Evolutionary conservation across 2,113 vertebrate species (phyloP).

Genomic region (Cardinalis cardinalis): DNA sequence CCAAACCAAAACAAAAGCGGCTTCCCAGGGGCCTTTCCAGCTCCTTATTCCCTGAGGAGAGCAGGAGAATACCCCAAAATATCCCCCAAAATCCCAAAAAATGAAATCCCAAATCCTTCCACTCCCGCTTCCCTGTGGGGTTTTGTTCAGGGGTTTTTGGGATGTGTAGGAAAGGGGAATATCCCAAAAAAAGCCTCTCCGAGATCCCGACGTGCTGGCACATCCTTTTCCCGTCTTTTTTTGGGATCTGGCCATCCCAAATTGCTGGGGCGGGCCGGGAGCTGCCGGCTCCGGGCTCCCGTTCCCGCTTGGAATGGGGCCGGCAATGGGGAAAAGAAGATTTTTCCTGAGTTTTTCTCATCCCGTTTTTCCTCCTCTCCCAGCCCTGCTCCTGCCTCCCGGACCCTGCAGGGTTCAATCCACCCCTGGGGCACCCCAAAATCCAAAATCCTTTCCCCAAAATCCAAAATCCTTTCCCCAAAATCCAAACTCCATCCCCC

Average conservation of each 20-base stretch:
- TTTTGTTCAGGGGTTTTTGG: not conserved
- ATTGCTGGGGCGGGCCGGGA: not conserved
- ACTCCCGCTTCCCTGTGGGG: not conserved
- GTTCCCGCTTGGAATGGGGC: not conserved
- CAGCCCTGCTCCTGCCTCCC: not conserved
- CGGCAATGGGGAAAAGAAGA: not conserved
- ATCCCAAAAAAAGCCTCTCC: not conserved
- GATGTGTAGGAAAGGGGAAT: too few relatives aligned
- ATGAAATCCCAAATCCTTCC: not conserved
- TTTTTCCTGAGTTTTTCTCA: not conserved
- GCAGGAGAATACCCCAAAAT: not conserved
- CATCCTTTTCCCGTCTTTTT: not conserved
- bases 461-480: too few relatives aligned
- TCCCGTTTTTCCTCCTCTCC: not conserved
- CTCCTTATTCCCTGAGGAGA: not conserved
- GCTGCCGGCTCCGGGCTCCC: not conserved
- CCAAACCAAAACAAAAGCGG: not conserved
- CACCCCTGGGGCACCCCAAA: not conserved
- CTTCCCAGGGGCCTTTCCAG: constrained; percentile 4
- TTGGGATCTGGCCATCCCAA: not conserved
- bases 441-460: too few relatives aligned
- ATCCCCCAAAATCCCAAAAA: not conserved
- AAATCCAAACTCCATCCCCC: too few relatives aligned
- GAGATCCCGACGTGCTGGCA: not conserved
- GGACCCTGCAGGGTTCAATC: not conserved